phyloP scores from a whole-genome alignment of 2,888 invertebrate genomes.

The Scotopteryx bipunctaria region DNA sequence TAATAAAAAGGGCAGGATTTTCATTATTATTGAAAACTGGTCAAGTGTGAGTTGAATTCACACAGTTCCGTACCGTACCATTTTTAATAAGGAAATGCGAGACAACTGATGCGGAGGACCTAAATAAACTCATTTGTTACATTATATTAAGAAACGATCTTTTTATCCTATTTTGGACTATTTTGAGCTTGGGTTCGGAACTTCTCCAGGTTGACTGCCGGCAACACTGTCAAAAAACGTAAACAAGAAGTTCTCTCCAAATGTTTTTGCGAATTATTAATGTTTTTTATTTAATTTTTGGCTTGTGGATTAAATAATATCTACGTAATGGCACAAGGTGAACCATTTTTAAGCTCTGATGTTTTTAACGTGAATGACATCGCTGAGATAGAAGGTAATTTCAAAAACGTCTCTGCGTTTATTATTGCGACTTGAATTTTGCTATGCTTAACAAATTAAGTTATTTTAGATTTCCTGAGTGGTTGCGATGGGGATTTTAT shows the following conservation, averaged over 20 bases:
- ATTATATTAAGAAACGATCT: too few relatives aligned
- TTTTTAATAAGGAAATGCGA: too few relatives aligned
- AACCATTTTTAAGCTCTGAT: slow-evolving; percentile 74
- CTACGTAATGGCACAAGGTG: slow-evolving; percentile 63
- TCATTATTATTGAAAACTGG: too few relatives aligned
- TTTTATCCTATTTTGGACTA: too few relatives aligned
- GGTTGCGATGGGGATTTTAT: slow-evolving; percentile 87
- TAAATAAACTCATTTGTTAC: too few relatives aligned
- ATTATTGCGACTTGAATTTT: background rate
- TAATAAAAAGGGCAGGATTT: too few relatives aligned
- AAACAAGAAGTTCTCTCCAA: slow-evolving; percentile 50
- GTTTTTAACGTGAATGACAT: slow-evolving; percentile 87
- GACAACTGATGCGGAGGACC: too few relatives aligned
- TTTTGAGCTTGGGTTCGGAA: too few relatives aligned
- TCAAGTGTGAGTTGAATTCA: too few relatives aligned
- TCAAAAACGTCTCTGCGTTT: background rate
- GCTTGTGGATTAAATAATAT: slow-evolving; percentile 24
- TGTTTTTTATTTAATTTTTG: slow-evolving; percentile 29
- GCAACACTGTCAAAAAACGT: slow-evolving; percentile 62
- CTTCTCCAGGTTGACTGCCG: too few relatives aligned
- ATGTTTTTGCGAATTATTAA: slow-evolving; percentile 35
- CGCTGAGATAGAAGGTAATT: slow-evolving; percentile 87
- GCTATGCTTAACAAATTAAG: slow-evolving; percentile 1
- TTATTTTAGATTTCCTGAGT: slow-evolving; percentile 83
- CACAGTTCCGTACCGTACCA: too few relatives aligned